These are phyloP conservation scores for Gavialis gangeticus DNA, from an alignment of 2,113 vertebrate species.

Conservation along the genomic window DNA sequence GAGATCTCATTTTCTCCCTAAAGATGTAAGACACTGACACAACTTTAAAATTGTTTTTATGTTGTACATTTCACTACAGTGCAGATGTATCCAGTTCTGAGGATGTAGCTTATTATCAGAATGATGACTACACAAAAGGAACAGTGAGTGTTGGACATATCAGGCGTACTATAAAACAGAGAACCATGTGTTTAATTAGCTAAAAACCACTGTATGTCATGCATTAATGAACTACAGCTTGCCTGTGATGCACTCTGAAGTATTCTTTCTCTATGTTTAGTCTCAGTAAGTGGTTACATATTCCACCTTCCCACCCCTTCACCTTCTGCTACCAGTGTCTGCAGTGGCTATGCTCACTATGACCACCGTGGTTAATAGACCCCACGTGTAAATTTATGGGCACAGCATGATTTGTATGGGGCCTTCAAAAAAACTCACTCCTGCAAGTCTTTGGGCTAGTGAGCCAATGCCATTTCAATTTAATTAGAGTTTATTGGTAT, in stretches of 20 bases:
- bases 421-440: accelerated
- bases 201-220: background rate
- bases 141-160: conserved; percentile 66
- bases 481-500: background rate
- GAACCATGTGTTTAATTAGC: background rate
- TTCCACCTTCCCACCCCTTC: background rate
- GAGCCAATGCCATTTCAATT: background rate
- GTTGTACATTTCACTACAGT: conserved; percentile 56
- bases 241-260: background rate
- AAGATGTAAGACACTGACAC: background rate
- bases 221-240: background rate
- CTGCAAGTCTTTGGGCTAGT: background rate
- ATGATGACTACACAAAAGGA: conserved; percentile 5
- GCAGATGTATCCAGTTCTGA: conserved; percentile 25
- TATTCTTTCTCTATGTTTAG: background rate
- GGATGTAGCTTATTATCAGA: conserved; percentile 37
- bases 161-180: background rate
- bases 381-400: background rate
- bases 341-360: background rate
- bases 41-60: conserved; percentile 29
- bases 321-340: background rate
- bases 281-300: background rate
- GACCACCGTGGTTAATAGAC: background rate
- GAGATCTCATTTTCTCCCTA: conserved; percentile 1
- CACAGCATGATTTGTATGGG: background rate